These are phyloP conservation scores for Asarcornis scutulata DNA, from an alignment of 2,113 vertebrate species.

Conservation along the genomic window DNA sequence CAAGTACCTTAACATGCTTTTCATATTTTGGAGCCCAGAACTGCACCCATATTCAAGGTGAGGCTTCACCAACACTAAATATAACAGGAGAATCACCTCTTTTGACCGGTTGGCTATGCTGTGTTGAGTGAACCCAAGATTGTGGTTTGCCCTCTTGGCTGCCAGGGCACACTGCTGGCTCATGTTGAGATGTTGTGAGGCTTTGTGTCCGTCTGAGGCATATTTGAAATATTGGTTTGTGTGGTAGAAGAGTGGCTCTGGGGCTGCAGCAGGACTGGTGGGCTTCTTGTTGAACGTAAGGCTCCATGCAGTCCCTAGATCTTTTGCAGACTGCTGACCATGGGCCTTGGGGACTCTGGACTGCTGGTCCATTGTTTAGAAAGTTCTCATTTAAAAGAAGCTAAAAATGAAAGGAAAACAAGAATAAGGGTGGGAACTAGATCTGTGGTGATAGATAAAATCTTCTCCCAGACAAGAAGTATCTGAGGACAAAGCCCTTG, in stretches of 20 bases:
- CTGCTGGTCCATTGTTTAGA: background rate
- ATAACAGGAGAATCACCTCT: too few relatives aligned
- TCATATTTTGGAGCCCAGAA: too few relatives aligned
- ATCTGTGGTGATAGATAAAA: background rate
- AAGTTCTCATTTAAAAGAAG: background rate
- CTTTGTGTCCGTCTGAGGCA: background rate
- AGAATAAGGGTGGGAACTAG: background rate
- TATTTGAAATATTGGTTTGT: background rate
- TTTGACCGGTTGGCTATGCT: too few relatives aligned
- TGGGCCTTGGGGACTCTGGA: background rate
- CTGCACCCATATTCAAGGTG: too few relatives aligned
- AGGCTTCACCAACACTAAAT: too few relatives aligned
- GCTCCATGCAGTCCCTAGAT: background rate
- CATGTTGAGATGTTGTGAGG: background rate
- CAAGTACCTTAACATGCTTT: background rate
- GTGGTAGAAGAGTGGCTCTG: background rate
- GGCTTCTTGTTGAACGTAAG: background rate
- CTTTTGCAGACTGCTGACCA: background rate
- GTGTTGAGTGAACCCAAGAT: background rate
- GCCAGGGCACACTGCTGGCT: background rate
- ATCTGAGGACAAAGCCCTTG: background rate
- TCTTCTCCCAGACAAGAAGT: constrained; percentile 16
- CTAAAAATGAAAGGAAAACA: background rate
- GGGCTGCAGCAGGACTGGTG: background rate
- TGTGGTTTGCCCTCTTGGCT: background rate